Base-by-base conservation (phyloP, 2,797 vertebrate genomes). In the Hybognathus amarus region DNA sequence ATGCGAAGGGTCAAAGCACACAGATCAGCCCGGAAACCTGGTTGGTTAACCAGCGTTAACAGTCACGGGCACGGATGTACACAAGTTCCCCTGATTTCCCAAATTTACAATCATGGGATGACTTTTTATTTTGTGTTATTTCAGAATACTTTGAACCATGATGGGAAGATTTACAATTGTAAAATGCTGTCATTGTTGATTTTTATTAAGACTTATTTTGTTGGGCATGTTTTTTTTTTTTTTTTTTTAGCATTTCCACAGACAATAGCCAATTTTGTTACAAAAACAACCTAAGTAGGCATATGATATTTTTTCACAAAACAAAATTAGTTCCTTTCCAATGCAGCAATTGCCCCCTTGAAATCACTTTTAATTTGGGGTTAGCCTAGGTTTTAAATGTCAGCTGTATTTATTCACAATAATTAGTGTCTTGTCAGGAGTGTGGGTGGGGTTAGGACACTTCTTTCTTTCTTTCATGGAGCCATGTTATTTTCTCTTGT, bases 1-100 rank as follows among this genome's bases (percentile, higher is more conserved):
- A 91, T 91, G 93, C 94, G 79, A 93, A 83, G 93, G 92, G 93
- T 94, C 91, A 94, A 95, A 95, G 94, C 95, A 95, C 94, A 95
- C 91, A 91, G 91, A 92, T 82, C 87, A 92, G 93, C 91, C 93
- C 90, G 84, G 90, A 89, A 47, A 91, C 88, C 91, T 90, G 90
- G 91, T 93, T 93, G 59, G 22, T 82, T 52, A 54, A 88, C 84
- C 85, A 92, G 92, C 91, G 91, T 91, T 52, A 85, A 89, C 91
- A 91, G 92, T 88, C 91, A 90, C 82, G 89, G 92, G 93, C 91
- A 91, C 90, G 83, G 90, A 89, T 89, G 90, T 87, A 92, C 91
- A 91, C n/a, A 86, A 91, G 89, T 93, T 92, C 93, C 92, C 92
- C 91, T 91, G 80, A 85, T 85, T 86, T 64, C 86, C 78, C 85